A percentile compares a stretch with the other conserved stretches of the same genome.
Evolutionary conservation across 2,888 invertebrate species (phyloP).

Genomic region (Platycheirus albimanus): DNA sequence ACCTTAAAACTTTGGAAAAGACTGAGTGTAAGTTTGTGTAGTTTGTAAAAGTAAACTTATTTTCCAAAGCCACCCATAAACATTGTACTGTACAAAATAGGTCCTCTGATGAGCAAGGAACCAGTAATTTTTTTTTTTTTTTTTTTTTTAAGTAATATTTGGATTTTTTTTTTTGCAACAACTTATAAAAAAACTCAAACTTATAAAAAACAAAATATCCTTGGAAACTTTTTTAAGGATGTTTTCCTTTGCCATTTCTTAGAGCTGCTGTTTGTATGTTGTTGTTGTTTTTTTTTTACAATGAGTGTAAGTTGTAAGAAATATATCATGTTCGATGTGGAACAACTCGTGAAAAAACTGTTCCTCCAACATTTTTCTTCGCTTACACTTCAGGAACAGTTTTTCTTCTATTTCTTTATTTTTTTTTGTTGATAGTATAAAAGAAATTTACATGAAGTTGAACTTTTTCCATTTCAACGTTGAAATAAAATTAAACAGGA

Average conservation of each 20-base stretch:
- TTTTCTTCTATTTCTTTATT: neutral
- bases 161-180: conserved; percentile 15
- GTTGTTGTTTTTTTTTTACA: neutral
- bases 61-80: conserved; percentile 26
- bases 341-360: conserved; percentile 22
- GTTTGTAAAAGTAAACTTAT: conserved; percentile 48
- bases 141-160: conserved; percentile 41
- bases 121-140: too few species aligned
- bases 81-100: too few species aligned
- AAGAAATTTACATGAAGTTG: conserved; percentile 66
- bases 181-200: neutral
- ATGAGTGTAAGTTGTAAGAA: neutral
- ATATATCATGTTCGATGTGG: conserved; percentile 34
- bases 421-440: conserved; percentile 7
- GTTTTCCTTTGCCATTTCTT: conserved; percentile 46
- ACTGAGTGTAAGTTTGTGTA: neutral
- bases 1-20: neutral
- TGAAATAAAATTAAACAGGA: conserved; percentile 63
- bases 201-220: conserved; percentile 23
- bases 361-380: neutral
- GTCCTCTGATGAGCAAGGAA: too few species aligned
- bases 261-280: conserved; percentile 7
- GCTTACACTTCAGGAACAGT: neutral
- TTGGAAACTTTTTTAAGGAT: conserved; percentile 60
- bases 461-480: conserved; percentile 63